Evolutionary conservation across 2,888 invertebrate species (phyloP), one percentile per base, ranked within the genome.

Genomic region (Drosophila infuscata): DNA sequence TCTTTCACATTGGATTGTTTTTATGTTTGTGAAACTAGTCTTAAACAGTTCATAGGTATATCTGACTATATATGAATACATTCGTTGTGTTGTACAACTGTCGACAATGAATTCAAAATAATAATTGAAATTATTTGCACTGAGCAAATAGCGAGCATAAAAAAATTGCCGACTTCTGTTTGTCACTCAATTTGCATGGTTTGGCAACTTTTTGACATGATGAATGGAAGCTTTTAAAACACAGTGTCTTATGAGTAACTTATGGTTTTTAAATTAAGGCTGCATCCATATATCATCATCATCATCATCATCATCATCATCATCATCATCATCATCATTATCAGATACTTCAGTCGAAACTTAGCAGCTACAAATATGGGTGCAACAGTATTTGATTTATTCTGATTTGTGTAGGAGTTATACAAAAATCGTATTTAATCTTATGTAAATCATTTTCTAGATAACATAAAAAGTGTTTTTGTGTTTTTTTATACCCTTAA

Each of bases 111-210:
- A 15, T 32, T 60, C 6, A 51, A 41, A 15, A 32, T 51, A 12
- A 25, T 8, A 25, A 0, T 15, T 46, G 6, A 17, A 33, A 30
- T n/a, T 52, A 25, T 51, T 30, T n/a, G 29, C 29, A 25, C 38
- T 38, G 3, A n/a, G n/a, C 41, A 32, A 15, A 53, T 2, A 29
- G 25, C 25, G 12, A 20, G 20, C 38, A 25, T 20, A 20, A 43
- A 41, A 61, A 30, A 32, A 38, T 36, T 25, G 12, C 11, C 41
- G 12, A 25, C 20, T 54, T 41, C 7, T 3, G 38, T 41, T 61
- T 54, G 54, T 29, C 32, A 7, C 7, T 54, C 5, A 54, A 67
- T 74, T 53, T 72, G 53, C 62, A 67, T 67, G 54, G 59, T 46
- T 54, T 36, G 38, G 29, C 35, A 46, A 51, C 35, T 56, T 53